These are phyloP conservation scores for Zootoca vivipara DNA, from an alignment of 2,113 vertebrate species.

Conservation along the genomic window DNA sequence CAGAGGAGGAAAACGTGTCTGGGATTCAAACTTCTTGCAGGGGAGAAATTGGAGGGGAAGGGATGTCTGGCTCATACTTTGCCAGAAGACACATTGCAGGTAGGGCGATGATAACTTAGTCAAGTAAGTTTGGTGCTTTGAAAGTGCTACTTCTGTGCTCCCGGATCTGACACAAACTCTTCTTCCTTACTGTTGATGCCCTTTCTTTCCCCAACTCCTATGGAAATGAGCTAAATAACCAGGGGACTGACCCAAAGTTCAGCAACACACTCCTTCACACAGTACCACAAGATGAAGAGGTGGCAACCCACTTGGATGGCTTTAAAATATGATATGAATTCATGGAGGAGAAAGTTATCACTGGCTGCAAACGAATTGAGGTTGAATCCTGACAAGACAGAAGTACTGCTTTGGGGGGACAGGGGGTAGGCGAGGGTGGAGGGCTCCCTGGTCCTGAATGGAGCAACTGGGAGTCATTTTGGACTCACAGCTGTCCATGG, in stretches of 20 bases:
- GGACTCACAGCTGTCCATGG: too few species aligned
- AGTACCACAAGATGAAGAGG: too few species aligned
- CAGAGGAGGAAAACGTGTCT: not conserved
- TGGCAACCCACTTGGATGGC: too few species aligned
- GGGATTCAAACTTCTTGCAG: conserved; percentile 3
- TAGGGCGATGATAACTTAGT: not conserved
- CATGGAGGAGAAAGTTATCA: too few species aligned
- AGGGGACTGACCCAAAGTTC: not conserved
- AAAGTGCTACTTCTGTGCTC: not conserved
- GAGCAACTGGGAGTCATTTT: too few species aligned
- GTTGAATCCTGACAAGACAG: too few species aligned
- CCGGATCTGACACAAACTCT: not conserved
- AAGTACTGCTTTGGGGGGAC: too few species aligned
- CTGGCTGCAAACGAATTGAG: too few species aligned
- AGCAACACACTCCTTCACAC: not conserved
- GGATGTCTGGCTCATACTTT: not conserved
- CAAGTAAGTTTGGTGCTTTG: not conserved
- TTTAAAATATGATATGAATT: too few species aligned
- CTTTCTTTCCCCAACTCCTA: not conserved
- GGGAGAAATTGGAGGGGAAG: not conserved
- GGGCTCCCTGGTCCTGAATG: too few species aligned
- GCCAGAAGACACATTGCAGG: not conserved
- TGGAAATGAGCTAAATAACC: not conserved
- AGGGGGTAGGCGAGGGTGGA: too few species aligned
- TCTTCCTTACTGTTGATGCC: not conserved